Base-by-base conservation (phyloP, 2,888 invertebrate species). In the Julus scandinavius region DNA sequence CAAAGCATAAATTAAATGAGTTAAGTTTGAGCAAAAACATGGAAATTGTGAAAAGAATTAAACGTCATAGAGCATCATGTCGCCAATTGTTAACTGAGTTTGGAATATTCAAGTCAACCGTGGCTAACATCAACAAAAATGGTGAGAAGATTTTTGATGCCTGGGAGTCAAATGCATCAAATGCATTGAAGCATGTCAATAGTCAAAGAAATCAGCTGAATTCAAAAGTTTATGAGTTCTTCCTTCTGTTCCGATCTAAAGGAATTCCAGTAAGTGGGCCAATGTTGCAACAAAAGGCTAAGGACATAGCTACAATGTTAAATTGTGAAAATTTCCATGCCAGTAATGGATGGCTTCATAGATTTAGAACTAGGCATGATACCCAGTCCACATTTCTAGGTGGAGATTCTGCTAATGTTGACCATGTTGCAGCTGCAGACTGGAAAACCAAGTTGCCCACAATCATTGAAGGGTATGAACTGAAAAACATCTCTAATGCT, bases 391-490 rank as follows among this genome's bases (percentile, higher is more conserved):
- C 2, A 20, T 29, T 41, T 41, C 45, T 13, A 17, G 4, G 45
- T n/a, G 86, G 86, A 50, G 45, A 86, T 3, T 9, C 83, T 38
- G 2, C 20, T 38, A 9, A 83, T 38, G 83, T 40, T 15, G 13
- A 83, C 20, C 29, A 29, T 41, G 45, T 86, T 86, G 86, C 45
- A 45, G 49, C 86, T 86, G 86, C 29, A 40, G 50, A 86, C 45
- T 86, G 86, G 86, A 86, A 86, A 50, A 86, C 38, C 40, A 86
- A 86, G 86, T 45, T 86, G 9, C 86, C 86, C 6, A 41, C 20
- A 20, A 40, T 86, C 20, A 6, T 86, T 29, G 45, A 86, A 86
- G 86, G 86, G 29, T 40, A 41, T 86, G 17, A 15, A 49, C 45
- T 11, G 0, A 50, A 86, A 29, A 41, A 86, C 41, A 86, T 86